These are phyloP conservation scores for Dendrophyllia cribrosa DNA, from an alignment of 64 coral and sea anemone species.

Conservation along the genomic window DNA sequence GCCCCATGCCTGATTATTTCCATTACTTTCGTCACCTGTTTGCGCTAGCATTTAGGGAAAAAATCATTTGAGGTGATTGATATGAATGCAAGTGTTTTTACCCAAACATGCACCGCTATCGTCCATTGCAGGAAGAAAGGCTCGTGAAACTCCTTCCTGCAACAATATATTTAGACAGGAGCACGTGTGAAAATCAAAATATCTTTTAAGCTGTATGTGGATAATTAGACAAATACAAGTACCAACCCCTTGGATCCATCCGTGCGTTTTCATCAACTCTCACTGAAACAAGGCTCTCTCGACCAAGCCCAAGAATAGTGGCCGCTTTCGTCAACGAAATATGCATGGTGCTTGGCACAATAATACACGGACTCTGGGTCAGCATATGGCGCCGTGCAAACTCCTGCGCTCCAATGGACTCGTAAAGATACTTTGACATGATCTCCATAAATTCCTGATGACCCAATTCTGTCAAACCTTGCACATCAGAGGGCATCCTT, in stretches of 20 bases:
- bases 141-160: not conserved
- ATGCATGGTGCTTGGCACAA: slow-evolving; percentile 48
- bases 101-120: not conserved
- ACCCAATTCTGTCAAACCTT: not conserved
- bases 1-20: no score
- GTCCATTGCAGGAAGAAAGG: not conserved
- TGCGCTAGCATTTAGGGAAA: no score
- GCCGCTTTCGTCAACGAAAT: slow-evolving; percentile 56
- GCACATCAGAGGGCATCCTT: not conserved
- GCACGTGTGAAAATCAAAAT: not conserved
- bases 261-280: slow-evolving; percentile 57
- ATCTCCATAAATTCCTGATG: slow-evolving; percentile 7
- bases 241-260: slow-evolving; percentile 46
- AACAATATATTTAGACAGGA: not conserved
- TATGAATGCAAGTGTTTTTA: not conserved
- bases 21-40: no score
- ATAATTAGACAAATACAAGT: not conserved
- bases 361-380: not conserved
- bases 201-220: not conserved
- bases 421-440: slow-evolving; percentile 15
- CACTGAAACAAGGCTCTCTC: not conserved
- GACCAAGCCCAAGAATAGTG: slow-evolving; percentile 51
- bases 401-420: slow-evolving; percentile 14
- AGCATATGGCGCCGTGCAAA: slow-evolving; percentile 4
- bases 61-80: no score